phyloP scores from a whole-genome alignment of 2,113 vertebrate species.

The Limanda limanda region DNA sequence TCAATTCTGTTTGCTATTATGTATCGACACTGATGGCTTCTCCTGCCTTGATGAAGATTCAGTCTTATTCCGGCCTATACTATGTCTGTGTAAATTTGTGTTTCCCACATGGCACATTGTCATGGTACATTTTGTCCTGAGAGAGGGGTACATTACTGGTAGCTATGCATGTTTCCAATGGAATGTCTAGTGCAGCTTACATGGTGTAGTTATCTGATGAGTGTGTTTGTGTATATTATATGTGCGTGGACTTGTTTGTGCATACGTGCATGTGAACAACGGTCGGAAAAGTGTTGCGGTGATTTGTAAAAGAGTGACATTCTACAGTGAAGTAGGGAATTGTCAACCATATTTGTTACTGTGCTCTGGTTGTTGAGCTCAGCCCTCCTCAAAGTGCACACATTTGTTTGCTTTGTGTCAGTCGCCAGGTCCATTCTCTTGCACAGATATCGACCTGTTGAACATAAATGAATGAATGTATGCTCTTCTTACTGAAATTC shows the following conservation, averaged over 20 bases:
- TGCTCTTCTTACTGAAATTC: slow-evolving; percentile 67
- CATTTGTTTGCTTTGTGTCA: slow-evolving; percentile 31
- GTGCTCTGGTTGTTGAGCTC: slow-evolving; percentile 55
- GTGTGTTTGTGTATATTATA: slow-evolving; percentile 52
- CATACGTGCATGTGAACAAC: slow-evolving; percentile 39
- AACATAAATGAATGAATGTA: slow-evolving; percentile 71
- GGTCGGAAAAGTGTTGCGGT: slow-evolving; percentile 45
- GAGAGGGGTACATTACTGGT: slow-evolving; percentile 57
- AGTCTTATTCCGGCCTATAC: slow-evolving; percentile 50
- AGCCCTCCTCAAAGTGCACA: slow-evolving; percentile 45
- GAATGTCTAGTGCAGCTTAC: slow-evolving; percentile 72
- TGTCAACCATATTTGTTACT: slow-evolving; percentile 72
- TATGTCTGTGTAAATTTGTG: slow-evolving; percentile 46
- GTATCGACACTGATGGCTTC: slow-evolving; percentile 44
- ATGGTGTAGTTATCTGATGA: slow-evolving; percentile 46
- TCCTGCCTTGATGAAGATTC: slow-evolving; percentile 50
- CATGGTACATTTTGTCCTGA: slow-evolving; percentile 55
- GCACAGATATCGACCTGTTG: slow-evolving; percentile 69
- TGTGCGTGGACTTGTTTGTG: slow-evolving; percentile 29
- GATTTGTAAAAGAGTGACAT: slow-evolving; percentile 28
- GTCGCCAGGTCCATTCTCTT: slow-evolving; percentile 64
- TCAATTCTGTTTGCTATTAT: slow-evolving; percentile 52
- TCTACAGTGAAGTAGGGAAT: slow-evolving; percentile 49
- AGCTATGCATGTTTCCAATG: slow-evolving; percentile 64
- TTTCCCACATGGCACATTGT: slow-evolving; percentile 48